Conservation (phyloP, 2,113 vertebrate genomes). For the Coptodon rendalli region DNA sequence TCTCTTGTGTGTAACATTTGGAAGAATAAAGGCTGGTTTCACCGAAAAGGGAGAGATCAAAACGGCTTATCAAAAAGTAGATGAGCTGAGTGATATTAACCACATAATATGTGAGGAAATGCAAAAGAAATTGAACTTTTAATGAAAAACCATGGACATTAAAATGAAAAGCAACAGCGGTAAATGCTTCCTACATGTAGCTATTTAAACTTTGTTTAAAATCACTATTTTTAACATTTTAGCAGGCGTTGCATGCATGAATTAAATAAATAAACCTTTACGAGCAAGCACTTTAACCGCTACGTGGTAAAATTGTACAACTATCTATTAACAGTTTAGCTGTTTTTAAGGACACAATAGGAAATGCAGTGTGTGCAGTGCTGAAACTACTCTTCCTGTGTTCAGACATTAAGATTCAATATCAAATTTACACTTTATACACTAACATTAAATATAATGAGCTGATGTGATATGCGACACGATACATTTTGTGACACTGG, state of each 20-base stretch:
- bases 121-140: slow-evolving; percentile 30
- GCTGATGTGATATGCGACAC: slow-evolving; percentile 11
- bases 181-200: not conserved
- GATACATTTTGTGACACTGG: slow-evolving; percentile 2
- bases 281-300: not conserved
- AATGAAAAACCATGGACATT: slow-evolving; percentile 51
- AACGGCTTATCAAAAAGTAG: not conserved
- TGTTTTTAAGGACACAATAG: slow-evolving; percentile 13
- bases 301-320: slow-evolving; percentile 15
- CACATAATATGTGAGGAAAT: not conserved
- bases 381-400: slow-evolving; percentile 11
- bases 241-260: slow-evolving; percentile 49
- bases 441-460: slow-evolving; percentile 15
- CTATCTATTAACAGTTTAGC: not conserved
- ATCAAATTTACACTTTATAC: slow-evolving; percentile 39
- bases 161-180: slow-evolving; percentile 14
- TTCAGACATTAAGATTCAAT: slow-evolving; percentile 28
- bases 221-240: slow-evolving; percentile 18
- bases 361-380: not conserved
- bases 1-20: slow-evolving; percentile 22
- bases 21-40: not conserved
- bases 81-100: slow-evolving; percentile 19
- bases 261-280: slow-evolving; percentile 1
- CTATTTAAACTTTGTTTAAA: not conserved
- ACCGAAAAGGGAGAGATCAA: not conserved